Percentiles rank a stretch among this genome's conserved stretches.
Evolutionary conservation across 2,888 invertebrate genomes (phyloP).

Genomic region (Scaptomyza tumidula): DNA sequence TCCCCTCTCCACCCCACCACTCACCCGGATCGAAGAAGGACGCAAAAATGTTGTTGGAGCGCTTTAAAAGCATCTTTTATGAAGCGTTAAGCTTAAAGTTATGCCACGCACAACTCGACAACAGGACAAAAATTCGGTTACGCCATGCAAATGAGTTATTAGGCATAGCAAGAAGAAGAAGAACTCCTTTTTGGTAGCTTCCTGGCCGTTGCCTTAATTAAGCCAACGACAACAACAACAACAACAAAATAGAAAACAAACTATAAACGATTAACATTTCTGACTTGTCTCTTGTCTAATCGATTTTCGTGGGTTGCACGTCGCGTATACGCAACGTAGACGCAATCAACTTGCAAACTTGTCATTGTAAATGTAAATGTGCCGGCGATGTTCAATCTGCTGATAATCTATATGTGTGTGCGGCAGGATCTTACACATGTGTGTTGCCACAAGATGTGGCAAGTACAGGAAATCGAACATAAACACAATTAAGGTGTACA

Average conservation of each 20-base stretch:
- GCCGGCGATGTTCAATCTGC: not conserved
- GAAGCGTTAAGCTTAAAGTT: constrained; percentile 19
- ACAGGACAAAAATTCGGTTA: too few species aligned
- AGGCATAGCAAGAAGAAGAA: constrained; percentile 13
- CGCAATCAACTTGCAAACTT: constrained; percentile 1
- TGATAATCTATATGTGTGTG: not conserved
- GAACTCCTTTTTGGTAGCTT: too few species aligned
- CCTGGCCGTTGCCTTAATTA: constrained; percentile 46
- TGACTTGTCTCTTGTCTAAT: constrained; percentile 60
- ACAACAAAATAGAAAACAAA: constrained; percentile 20
- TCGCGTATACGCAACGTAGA: constrained; percentile 61
- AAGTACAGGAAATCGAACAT: too few species aligned
- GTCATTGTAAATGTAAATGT: constrained; percentile 13
- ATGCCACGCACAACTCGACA: constrained; percentile 48
- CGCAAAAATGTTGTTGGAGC: constrained; percentile 7
- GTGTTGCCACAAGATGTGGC: not conserved
- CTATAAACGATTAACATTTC: constrained; percentile 65
- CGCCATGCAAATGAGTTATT: constrained; percentile 55
- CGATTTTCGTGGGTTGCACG: constrained; percentile 64
- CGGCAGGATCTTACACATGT: constrained; percentile 32
- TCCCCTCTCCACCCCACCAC: not conserved
- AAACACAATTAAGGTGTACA: too few species aligned
- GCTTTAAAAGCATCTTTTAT: constrained; percentile 27
- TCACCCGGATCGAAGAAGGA: not conserved
- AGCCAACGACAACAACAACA: constrained; percentile 11